phyloP scores from a whole-genome alignment of 2,888 invertebrate species.

The Pecten maximus region DNA sequence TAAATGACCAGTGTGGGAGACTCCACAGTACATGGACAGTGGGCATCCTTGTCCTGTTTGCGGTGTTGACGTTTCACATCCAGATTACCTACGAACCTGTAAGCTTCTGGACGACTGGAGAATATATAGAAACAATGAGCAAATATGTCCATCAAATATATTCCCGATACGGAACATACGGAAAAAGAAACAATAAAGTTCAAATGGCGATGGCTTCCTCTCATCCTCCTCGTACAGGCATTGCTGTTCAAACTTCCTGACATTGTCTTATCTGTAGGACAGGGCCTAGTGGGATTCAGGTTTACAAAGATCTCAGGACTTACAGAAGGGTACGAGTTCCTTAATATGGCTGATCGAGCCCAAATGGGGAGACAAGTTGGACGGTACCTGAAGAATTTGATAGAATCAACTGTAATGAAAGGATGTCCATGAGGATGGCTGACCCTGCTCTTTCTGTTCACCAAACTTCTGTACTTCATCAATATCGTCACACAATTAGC shows the following conservation, averaged over 20 bases:
- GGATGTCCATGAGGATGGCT: conserved; percentile 56
- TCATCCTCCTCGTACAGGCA: conserved; percentile 56
- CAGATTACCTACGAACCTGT: conserved; percentile 48
- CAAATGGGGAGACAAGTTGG: conserved; percentile 53
- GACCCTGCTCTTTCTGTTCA: conserved; percentile 52
- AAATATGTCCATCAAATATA: no score
- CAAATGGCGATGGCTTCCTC: conserved; percentile 58
- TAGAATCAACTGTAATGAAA: conserved; percentile 6
- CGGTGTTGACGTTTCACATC: conserved; percentile 55
- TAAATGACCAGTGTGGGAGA: conserved; percentile 35
- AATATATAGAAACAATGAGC: no score
- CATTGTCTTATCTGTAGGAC: conserved; percentile 56
- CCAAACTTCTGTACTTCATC: conserved; percentile 53
- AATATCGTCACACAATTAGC: conserved; percentile 53
- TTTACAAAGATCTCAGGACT: conserved; percentile 56
- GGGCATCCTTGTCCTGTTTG: conserved; percentile 54
- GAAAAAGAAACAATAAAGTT: neutral
- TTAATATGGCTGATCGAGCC: conserved; percentile 52
- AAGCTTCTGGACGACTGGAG: no score
- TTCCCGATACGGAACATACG: no score
- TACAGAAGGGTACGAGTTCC: conserved; percentile 51
- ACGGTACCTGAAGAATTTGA: conserved; percentile 57
- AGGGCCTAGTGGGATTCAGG: conserved; percentile 53
- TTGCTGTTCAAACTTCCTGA: conserved; percentile 59
- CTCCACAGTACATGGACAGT: conserved; percentile 61